Evolutionary conservation across 1,140 invertebrate genomes (phyloP).

Genomic region (Hyles euphorbiae): DNA sequence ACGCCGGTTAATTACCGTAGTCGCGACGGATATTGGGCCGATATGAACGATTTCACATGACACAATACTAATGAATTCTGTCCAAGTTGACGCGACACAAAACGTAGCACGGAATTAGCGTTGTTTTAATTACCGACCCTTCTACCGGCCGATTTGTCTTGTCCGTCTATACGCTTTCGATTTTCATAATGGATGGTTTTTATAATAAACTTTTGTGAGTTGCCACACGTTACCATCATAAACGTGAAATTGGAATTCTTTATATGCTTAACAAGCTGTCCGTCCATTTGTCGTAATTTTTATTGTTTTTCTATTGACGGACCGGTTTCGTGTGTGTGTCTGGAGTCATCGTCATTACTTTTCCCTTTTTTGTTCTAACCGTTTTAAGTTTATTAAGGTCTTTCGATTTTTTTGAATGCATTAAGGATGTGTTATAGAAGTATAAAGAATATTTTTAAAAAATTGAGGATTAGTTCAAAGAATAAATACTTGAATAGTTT

Average conservation of each 20-base stretch:
- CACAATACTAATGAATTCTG: conserved; percentile 62
- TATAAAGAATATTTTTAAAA: no score
- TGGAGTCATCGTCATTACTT: no score
- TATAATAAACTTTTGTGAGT: conserved; percentile 17
- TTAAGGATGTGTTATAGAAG: no score
- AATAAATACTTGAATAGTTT: no score
- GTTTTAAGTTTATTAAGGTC: no score
- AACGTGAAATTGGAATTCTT: conserved; percentile 8
- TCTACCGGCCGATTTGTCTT: conserved; percentile 6
- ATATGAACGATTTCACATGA: conserved; percentile 34
- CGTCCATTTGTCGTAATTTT: conserved; percentile 4
- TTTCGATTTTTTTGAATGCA: no score
- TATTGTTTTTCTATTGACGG: conserved; percentile 2
- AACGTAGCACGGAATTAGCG: conserved; percentile 29
- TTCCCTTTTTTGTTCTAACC: no score
- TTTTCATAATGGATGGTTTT: conserved; percentile 28
- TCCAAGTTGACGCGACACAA: conserved; percentile 44
- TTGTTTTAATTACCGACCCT: conserved; percentile 28
- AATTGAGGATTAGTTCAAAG: no score
- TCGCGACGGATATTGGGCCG: conserved; percentile 43
- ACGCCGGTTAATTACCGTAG: conserved; percentile 48
- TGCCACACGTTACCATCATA: conserved; percentile 8
- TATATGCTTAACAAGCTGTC: conserved; percentile 1
- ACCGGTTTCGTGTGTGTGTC: background rate
- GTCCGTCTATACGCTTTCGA: conserved; percentile 16